phyloP scores from a whole-genome alignment of 2,888 invertebrate genomes.

The Syrista parreyssii region DNA sequence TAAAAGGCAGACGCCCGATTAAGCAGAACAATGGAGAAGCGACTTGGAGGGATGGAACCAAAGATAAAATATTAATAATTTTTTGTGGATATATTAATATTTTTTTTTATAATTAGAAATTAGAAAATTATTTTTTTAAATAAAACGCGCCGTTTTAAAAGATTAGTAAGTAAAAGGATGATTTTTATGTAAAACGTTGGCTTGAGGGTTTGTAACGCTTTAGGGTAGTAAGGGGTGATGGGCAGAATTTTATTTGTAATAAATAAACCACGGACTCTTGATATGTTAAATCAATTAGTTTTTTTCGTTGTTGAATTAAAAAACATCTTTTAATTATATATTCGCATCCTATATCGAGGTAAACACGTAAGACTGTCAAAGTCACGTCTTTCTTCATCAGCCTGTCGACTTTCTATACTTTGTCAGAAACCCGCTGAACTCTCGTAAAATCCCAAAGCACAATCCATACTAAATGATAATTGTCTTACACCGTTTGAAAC shows the following conservation, averaged over 20 bases:
- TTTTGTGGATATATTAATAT: background rate
- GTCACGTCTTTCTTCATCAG: background rate
- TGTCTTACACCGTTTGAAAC: background rate
- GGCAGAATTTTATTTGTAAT: background rate
- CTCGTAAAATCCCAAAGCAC: background rate
- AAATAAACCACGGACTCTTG: too few species aligned
- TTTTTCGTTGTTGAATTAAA: background rate
- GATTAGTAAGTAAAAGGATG: background rate
- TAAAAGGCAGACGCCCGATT: conserved; percentile 46
- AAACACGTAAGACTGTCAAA: background rate
- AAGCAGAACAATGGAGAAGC: background rate
- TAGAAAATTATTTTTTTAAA: background rate
- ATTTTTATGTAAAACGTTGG: background rate
- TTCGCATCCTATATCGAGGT: background rate
- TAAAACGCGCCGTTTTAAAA: background rate
- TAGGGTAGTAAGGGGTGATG: too few species aligned
- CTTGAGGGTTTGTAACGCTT: background rate
- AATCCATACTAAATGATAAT: background rate
- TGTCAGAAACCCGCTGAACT: background rate
- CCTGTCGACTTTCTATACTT: background rate
- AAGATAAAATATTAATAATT: background rate
- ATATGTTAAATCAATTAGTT: background rate
- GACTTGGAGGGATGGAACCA: background rate
- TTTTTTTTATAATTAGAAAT: background rate
- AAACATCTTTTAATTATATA: background rate